A percentile compares a stretch with the other conserved stretches of the same genome.
Evolutionary conservation across 2,888 invertebrate species (phyloP).

Genomic region (Pyrochroa serraticornis): DNA sequence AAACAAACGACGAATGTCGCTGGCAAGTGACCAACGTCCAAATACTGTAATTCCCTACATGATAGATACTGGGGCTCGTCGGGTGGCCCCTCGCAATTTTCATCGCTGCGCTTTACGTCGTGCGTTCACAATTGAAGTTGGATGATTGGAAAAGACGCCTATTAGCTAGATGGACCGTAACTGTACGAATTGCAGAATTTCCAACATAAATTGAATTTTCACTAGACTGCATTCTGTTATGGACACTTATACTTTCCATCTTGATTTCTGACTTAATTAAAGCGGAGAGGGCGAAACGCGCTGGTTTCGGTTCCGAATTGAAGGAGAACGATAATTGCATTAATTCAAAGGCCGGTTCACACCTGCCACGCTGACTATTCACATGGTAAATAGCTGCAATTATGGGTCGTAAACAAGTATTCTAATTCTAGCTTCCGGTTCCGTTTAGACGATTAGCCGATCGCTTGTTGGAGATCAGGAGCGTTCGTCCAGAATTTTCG

Average conservation of each 20-base stretch:
- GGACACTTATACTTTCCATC: conserved; percentile 51
- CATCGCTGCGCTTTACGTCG: conserved; percentile 11
- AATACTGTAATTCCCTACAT: conserved; percentile 54
- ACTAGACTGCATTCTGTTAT: conserved; percentile 52
- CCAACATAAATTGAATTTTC: conserved; percentile 58
- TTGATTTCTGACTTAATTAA: conserved; percentile 37
- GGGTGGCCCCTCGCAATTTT: conserved; percentile 28
- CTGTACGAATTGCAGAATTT: conserved; percentile 55
- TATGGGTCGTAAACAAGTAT: conserved; percentile 38
- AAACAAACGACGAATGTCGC: conserved; percentile 51
- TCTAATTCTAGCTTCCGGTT: conserved; percentile 38
- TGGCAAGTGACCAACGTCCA: conserved; percentile 57
- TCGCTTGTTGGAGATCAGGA: conserved; percentile 9
- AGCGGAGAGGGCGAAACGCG: neutral
- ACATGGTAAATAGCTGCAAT: conserved; percentile 38
- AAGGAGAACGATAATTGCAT: neutral
- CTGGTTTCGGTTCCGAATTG: neutral
- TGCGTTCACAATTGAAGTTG: conserved; percentile 14
- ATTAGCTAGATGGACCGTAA: conserved; percentile 56
- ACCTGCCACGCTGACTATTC: conserved; percentile 36
- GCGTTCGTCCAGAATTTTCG: conserved; percentile 1
- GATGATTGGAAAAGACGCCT: conserved; percentile 42
- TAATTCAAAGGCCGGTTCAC: conserved; percentile 37
- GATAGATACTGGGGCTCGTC: conserved; percentile 48
- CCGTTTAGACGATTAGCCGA: conserved; percentile 30